Evolutionary conservation across 1,140 invertebrate species (phyloP).

Genomic region (Hermatobates lingyangjiaoensis): DNA sequence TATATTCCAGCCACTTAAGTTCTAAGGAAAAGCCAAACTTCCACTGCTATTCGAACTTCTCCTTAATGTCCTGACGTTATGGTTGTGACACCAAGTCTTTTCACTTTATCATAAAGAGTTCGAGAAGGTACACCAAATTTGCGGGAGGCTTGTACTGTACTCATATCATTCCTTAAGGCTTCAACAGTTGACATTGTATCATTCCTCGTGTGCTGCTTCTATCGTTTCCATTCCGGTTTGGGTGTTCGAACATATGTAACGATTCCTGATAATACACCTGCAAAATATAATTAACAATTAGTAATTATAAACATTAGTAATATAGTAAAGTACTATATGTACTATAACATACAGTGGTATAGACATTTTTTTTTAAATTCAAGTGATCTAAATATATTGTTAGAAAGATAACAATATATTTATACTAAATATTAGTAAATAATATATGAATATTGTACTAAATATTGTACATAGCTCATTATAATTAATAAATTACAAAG

Average conservation of each 20-base stretch:
- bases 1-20: conserved; percentile 17
- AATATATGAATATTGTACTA: no score
- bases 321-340: no score
- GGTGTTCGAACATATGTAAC: conserved; percentile 49
- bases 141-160: conserved; percentile 63
- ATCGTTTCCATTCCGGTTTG: conserved; percentile 80
- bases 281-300: conserved; percentile 18
- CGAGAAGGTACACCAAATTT: conserved; percentile 70
- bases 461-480: no score
- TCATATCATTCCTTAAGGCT: conserved; percentile 66
- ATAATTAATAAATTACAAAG: no score
- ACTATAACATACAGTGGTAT: no score
- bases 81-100: conserved; percentile 70
- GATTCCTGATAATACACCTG: conserved; percentile 26
- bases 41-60: conserved; percentile 32
- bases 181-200: conserved; percentile 72
- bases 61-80: conserved; percentile 50
- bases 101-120: conserved; percentile 81
- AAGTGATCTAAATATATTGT: no score
- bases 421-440: no score
- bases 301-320: no score
- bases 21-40: conserved; percentile 24
- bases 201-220: conserved; percentile 74
- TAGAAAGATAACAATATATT: no score
- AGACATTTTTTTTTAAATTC: no score